These are phyloP conservation scores for Caenorhabditis briggsae DNA, from an alignment of 1,140 invertebrate genomes.

Conservation along the genomic window DNA sequence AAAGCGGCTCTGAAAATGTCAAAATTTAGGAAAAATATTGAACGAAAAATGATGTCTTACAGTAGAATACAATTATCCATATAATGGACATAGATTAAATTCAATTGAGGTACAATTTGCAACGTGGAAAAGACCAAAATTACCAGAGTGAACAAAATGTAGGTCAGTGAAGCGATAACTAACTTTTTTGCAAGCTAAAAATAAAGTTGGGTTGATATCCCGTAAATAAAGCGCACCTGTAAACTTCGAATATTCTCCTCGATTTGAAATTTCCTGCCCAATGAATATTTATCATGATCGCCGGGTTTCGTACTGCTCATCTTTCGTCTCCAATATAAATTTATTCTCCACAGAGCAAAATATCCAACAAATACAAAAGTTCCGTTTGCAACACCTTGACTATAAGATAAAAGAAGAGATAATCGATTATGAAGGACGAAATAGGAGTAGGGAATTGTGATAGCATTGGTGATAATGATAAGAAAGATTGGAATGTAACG, in stretches of 20 bases:
- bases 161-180: neutral
- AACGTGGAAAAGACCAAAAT: neutral
- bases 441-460: neutral
- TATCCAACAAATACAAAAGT: neutral
- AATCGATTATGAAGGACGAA: neutral
- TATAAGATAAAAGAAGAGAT: neutral
- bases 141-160: neutral
- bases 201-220: neutral
- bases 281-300: neutral
- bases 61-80: slow-evolving; percentile 10
- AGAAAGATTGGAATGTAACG: neutral
- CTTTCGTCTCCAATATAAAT: neutral
- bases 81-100: neutral
- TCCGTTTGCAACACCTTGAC: neutral
- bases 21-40: neutral
- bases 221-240: neutral
- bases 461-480: neutral
- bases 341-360: neutral
- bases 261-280: slow-evolving; percentile 1
- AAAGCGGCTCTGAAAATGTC: neutral
- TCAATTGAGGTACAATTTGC: neutral
- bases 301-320: neutral
- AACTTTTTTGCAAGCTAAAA: neutral
- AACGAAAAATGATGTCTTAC: neutral
- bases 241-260: neutral